Evolutionary conservation across 2,888 invertebrate species (phyloP), one percentile per base, ranked within the genome.

Genomic region (Adelognathus sp.): DNA sequence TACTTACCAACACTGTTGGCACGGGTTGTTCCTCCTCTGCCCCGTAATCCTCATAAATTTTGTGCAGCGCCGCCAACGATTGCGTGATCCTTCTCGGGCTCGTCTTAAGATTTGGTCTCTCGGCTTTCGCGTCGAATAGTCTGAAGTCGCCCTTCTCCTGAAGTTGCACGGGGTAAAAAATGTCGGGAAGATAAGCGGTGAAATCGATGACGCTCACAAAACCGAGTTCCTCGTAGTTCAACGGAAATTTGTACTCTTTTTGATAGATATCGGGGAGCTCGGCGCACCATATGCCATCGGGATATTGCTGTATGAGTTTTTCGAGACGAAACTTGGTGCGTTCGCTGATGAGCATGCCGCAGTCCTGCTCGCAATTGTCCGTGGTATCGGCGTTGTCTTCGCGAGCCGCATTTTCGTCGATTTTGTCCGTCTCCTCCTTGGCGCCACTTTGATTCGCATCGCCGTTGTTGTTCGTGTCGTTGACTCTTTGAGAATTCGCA

Each of bases 201-300:
- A 88, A 87, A 33, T 88, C 88, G 27, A 82, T 76, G 3, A 91
- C 86, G 66, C 87, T 89, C n/a, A 75, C 76, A 33, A 89, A 91
- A n/a, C 90, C 90, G 2, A 88, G 69, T 1, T 88, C 87, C 11
- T 36, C 39, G 41, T 89, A 91, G 61, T 88, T 86, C 6, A 91
- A 73, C 0, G 81, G 18, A 5, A 88, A 39, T 7, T 83, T 83
- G 61, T 89, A 91, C 33, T 87, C 86, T 1, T 85, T 64, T 0
- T 81, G 54, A 75, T 88, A 91, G 16, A 83, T 58, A 2, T 75
- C 73, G 0, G 90, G 89, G 5, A 91, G 67, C 0, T 91, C 85
- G 0, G 89, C 84, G 63, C 90, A 90, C 87, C 87, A 89, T 24
- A 91, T 89, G 1, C 91, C 91, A 3, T 89, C 81, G 0, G 88